These are phyloP conservation scores for Natrix natrix DNA, from an alignment of 2,797 vertebrate genomes.

Conservation along the genomic window DNA sequence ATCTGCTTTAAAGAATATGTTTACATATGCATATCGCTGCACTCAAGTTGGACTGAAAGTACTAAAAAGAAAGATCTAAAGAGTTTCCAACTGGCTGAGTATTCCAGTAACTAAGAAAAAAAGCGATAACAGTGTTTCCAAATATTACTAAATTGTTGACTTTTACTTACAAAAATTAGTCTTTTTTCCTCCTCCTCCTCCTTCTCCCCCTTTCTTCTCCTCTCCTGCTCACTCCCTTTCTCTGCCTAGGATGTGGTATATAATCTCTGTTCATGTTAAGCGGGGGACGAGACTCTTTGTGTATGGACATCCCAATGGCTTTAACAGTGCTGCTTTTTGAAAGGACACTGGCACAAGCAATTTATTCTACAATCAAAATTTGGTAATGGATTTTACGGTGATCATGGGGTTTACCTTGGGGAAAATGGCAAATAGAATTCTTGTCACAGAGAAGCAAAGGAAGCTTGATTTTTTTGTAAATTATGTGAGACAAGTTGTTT, in stretches of 20 bases:
- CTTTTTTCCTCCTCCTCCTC: slow-evolving; percentile 71
- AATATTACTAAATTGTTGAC: slow-evolving; percentile 80
- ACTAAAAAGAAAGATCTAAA: slow-evolving; percentile 68
- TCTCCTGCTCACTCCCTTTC: slow-evolving; percentile 38
- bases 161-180: slow-evolving; percentile 85
- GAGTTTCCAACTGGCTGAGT: slow-evolving; percentile 73
- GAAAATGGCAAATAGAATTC: slow-evolving; percentile 77
- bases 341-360: slow-evolving; percentile 78
- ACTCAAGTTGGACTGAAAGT: slow-evolving; percentile 83
- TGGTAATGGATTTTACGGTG: slow-evolving; percentile 75
- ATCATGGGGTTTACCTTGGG: slow-evolving; percentile 77
- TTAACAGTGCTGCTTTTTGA: slow-evolving; percentile 80
- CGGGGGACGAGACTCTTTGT: slow-evolving; percentile 80
- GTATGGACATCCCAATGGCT: slow-evolving; percentile 74
- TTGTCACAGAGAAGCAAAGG: slow-evolving; percentile 86
- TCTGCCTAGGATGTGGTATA: slow-evolving; percentile 81
- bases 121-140: slow-evolving; percentile 73
- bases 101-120: slow-evolving; percentile 71
- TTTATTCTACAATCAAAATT: slow-evolving; percentile 72
- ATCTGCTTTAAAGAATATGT: slow-evolving; percentile 93
- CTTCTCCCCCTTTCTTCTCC: slow-evolving; percentile 61
- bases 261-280: slow-evolving; percentile 79
- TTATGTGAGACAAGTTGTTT: slow-evolving; percentile 97
- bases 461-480: slow-evolving; percentile 98
- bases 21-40: slow-evolving; percentile 97